Evolutionary conservation across 2,888 invertebrate genomes (phyloP).

Genomic region (Cheilosia grossa): DNA sequence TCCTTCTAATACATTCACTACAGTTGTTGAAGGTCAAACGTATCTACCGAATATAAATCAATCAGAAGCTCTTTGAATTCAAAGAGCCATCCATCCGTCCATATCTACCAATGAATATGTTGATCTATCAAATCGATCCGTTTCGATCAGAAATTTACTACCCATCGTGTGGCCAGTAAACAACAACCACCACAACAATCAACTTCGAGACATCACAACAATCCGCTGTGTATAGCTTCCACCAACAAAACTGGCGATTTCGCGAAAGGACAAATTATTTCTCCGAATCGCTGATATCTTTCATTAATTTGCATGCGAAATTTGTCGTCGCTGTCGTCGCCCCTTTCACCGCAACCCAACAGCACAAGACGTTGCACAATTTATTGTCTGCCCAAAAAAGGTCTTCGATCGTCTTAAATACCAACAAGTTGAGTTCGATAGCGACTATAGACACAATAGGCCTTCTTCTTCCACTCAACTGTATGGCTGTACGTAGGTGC

Average conservation of each 20-base stretch:
- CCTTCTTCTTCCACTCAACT: not conserved
- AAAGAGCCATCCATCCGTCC: slow-evolving; percentile 51
- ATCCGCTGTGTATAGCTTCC: not conserved
- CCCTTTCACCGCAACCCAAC: slow-evolving; percentile 4
- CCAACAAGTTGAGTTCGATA: slow-evolving; percentile 45
- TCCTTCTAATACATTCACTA: not conserved
- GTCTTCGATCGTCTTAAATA: slow-evolving; percentile 68
- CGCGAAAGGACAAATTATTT: slow-evolving; percentile 73
- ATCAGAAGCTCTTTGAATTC: slow-evolving; percentile 40
- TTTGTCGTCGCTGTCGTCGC: slow-evolving; percentile 56
- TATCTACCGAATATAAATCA: slow-evolving; percentile 33
- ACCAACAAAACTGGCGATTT: slow-evolving; percentile 24
- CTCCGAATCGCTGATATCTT: slow-evolving; percentile 55
- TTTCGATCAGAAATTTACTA: slow-evolving; percentile 62
- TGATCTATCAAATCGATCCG: slow-evolving; percentile 64
- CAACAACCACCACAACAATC: slow-evolving; percentile 61
- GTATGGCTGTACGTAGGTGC: no score
- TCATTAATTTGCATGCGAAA: slow-evolving; percentile 73
- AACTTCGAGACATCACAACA: slow-evolving; percentile 34
- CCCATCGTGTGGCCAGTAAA: slow-evolving; percentile 46
- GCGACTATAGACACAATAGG: slow-evolving; percentile 42
- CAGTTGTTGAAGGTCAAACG: not conserved
- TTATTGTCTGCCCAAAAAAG: slow-evolving; percentile 73
- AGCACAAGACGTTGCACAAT: slow-evolving; percentile 50
- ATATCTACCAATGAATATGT: slow-evolving; percentile 34